Evolutionary conservation across 1,140 invertebrate species (phyloP).

Genomic region (Drosophila kurseongensis): DNA sequence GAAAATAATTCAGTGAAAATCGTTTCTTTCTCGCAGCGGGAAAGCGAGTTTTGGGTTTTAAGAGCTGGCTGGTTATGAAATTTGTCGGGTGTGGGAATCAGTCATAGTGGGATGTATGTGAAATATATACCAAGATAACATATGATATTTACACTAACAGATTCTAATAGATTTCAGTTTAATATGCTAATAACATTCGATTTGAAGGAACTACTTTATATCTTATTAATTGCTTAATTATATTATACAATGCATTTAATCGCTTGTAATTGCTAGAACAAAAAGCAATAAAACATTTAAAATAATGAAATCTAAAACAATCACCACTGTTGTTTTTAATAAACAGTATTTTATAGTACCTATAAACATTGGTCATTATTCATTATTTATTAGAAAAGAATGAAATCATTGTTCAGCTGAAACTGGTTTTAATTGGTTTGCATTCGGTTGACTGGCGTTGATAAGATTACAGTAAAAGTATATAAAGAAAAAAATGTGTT

Average conservation of each 20-base stretch:
- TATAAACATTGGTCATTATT: background rate
- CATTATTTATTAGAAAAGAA: background rate
- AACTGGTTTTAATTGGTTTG: background rate
- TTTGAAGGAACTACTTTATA: too few species aligned
- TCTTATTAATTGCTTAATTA: too few species aligned
- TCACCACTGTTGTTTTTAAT: too few species aligned
- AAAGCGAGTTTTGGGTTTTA: slow-evolving; percentile 25
- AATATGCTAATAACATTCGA: too few species aligned
- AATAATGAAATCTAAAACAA: too few species aligned
- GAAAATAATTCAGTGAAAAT: slow-evolving; percentile 60
- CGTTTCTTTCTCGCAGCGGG: slow-evolving; percentile 27
- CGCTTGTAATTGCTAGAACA: too few species aligned
- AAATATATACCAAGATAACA: background rate
- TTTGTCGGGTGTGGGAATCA: slow-evolving; percentile 1
- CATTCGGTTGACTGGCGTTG: background rate
- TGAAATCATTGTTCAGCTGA: background rate
- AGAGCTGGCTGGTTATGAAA: slow-evolving; percentile 32
- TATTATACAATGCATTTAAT: too few species aligned
- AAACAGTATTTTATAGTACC: too few species aligned
- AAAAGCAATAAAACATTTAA: too few species aligned
- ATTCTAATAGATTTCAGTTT: too few species aligned
- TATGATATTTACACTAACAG: too few species aligned
- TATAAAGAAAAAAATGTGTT: too few species aligned
- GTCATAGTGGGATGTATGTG: background rate
- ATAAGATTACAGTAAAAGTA: background rate